phyloP scores from a whole-genome alignment of 2,888 invertebrate species.

The Aphodius sticticus region DNA sequence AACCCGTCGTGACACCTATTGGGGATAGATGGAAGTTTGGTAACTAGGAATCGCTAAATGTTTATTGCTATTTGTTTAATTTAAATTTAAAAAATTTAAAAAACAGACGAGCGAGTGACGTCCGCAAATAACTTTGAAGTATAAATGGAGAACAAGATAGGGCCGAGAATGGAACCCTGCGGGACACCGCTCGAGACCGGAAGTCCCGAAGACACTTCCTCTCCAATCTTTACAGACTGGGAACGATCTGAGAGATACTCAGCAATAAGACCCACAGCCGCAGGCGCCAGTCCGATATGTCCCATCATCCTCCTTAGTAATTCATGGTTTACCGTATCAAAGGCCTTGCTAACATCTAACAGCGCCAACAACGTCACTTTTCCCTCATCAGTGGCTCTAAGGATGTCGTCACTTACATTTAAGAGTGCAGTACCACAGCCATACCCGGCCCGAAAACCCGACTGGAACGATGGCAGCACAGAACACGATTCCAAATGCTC shows the following conservation, averaged over 20 bases:
- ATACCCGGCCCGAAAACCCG: background rate
- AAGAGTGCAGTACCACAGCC: background rate
- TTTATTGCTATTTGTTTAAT: too few species aligned
- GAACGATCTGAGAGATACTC: background rate
- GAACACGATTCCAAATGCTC: background rate
- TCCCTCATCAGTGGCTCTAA: background rate
- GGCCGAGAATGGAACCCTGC: conserved; percentile 17
- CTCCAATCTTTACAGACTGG: background rate
- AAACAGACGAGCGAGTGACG: background rate
- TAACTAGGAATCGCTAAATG: too few species aligned
- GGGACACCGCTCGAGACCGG: conserved; percentile 5
- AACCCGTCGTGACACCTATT: too few species aligned
- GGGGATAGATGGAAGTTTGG: too few species aligned
- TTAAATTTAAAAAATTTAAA: too few species aligned
- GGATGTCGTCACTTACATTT: background rate
- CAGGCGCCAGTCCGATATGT: background rate
- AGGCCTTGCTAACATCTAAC: background rate
- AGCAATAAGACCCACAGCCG: background rate
- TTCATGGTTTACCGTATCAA: background rate
- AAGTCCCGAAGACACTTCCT: background rate
- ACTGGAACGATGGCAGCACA: background rate
- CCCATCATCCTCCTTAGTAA: background rate
- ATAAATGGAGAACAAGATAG: conserved; percentile 13
- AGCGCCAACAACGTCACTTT: background rate
- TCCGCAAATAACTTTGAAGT: background rate